phyloP scores from a whole-genome alignment of 2,797 vertebrate genomes.

The Leucoraja ocellata region DNA sequence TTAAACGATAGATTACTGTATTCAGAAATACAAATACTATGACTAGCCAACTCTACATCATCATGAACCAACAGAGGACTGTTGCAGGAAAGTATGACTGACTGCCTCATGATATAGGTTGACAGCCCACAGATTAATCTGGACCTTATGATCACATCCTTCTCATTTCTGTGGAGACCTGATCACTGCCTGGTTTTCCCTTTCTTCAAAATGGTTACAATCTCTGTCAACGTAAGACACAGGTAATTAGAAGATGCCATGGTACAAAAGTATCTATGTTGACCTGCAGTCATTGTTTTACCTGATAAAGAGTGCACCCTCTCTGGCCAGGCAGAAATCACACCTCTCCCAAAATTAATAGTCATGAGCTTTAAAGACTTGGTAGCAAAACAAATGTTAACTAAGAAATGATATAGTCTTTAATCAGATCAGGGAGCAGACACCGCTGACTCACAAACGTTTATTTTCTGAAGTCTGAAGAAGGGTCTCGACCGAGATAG shows the following conservation, averaged over 20 bases:
- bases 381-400: not conserved
- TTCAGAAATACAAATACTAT: not conserved
- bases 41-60: not conserved
- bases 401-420: not conserved
- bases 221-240: not conserved
- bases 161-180: not conserved
- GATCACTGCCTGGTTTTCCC: not conserved
- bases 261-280: constrained; percentile 53
- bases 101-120: not conserved
- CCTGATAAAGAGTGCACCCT: not conserved
- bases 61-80: not conserved
- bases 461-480: not conserved
- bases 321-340: not conserved
- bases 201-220: not conserved
- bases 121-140: not conserved
- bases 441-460: not conserved
- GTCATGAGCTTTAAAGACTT: not conserved
- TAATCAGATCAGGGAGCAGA: not conserved
- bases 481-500: too few species aligned
- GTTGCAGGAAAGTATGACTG: not conserved
- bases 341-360: not conserved
- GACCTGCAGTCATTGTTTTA: constrained; percentile 50
- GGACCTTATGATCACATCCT: not conserved
- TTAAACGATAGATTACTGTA: not conserved
- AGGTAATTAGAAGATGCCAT: constrained; percentile 53